Conservation (phyloP, 2,797 vertebrate species). For the Acanthornis magna region DNA sequence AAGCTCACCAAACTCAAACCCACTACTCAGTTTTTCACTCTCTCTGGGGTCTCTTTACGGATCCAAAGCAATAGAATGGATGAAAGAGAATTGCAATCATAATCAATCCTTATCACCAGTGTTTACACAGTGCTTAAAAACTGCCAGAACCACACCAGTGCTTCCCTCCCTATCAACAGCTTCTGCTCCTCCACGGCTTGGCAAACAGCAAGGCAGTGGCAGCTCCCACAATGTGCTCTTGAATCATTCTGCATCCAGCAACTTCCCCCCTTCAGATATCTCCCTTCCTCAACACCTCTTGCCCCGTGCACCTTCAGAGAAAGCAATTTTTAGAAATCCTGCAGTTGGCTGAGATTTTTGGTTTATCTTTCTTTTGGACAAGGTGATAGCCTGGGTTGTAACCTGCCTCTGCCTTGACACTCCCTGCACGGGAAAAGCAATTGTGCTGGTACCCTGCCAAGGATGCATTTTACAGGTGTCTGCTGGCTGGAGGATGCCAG, state of each 20-base stretch:
- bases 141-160: neutral
- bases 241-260: neutral
- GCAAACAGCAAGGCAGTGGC: neutral
- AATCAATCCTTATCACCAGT: neutral
- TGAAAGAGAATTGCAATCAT: neutral
- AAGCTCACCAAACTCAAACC: neutral
- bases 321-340: neutral
- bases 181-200: neutral
- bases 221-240: rapidly evolving
- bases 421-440: neutral
- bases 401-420: neutral
- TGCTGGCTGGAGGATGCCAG: neutral
- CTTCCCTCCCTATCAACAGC: neutral
- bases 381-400: neutral
- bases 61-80: neutral
- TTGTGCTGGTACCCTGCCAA: neutral
- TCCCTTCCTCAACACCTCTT: neutral
- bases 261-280: neutral
- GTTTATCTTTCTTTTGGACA: neutral
- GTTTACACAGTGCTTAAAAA: neutral
- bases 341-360: neutral
- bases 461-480: neutral
- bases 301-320: neutral
- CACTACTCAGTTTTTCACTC: neutral
- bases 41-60: neutral